Evolutionary conservation across 2,797 vertebrate genomes (phyloP).

Genomic region (Anguilla pacifica): DNA sequence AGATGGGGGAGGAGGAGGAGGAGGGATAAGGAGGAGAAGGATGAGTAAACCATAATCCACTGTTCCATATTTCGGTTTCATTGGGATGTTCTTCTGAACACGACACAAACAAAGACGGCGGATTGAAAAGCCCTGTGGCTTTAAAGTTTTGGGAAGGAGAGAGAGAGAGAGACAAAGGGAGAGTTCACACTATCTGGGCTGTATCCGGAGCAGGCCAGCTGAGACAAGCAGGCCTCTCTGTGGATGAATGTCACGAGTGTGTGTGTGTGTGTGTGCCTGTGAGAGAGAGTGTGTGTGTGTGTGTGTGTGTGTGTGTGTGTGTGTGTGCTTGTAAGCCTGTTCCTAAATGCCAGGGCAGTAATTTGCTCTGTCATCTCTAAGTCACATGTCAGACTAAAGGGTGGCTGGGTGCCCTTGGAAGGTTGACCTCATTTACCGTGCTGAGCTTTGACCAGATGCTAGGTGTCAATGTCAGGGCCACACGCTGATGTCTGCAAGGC

Average conservation of each 20-base stretch:
- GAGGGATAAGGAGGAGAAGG: not conserved
- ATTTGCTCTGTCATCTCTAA: not conserved
- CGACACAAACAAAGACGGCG: not conserved
- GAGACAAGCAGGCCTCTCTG: not conserved
- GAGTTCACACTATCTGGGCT: not conserved
- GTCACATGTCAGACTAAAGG: not conserved
- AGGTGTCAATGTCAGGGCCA: not conserved
- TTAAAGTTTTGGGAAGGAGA: not conserved
- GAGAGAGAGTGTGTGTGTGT: too few species aligned
- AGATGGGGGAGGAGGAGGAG: too few species aligned
- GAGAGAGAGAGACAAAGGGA: not conserved
- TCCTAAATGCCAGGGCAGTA: not conserved
- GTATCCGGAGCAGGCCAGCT: not conserved
- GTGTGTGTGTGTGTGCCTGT: too few species aligned
- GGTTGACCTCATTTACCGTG: not conserved
- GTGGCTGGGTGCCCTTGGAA: not conserved
- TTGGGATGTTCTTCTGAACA: not conserved
- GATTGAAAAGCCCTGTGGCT: not conserved
- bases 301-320: too few species aligned
- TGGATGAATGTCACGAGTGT: not conserved
- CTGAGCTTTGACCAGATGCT: not conserved
- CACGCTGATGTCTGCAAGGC: not conserved
- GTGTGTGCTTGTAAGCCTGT: not conserved
- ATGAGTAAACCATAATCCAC: not conserved
- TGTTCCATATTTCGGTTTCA: not conserved